These are phyloP conservation scores for Triplophysa tibetana DNA, from an alignment of 2,113 vertebrate genomes.

Conservation along the genomic window DNA sequence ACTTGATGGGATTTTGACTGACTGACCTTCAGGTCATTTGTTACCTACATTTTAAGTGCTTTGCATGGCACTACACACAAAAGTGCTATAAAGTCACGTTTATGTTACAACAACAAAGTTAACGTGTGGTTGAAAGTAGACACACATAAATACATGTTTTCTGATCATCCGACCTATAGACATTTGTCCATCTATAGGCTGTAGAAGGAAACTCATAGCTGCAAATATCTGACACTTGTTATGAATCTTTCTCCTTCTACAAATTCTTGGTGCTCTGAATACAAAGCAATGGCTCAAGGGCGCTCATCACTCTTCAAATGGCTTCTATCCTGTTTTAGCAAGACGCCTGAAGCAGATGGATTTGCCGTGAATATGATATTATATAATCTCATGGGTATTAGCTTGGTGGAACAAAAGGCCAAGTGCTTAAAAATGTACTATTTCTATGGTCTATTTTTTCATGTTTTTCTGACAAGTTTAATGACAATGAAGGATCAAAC, in stretches of 20 bases:
- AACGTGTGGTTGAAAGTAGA: no score
- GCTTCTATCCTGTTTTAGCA: neutral
- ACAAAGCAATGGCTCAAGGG: conserved; percentile 1
- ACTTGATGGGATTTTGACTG: neutral
- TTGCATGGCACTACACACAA: neutral
- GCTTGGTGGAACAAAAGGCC: conserved; percentile 11
- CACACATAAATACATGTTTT: neutral
- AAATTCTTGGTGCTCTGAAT: conserved; percentile 45
- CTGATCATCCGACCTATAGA: neutral
- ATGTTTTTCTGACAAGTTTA: neutral
- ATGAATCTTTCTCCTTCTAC: conserved; percentile 13
- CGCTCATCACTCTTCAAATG: neutral
- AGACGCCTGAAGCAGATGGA: conserved; percentile 6
- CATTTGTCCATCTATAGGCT: neutral
- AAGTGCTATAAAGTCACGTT: neutral
- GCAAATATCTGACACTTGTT: neutral
- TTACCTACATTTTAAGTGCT: conserved; percentile 19
- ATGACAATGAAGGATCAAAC: neutral
- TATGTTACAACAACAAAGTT: neutral
- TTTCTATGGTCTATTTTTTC: neutral
- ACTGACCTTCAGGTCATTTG: conserved; percentile 4
- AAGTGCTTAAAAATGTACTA: conserved; percentile 44
- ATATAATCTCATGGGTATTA: conserved; percentile 39
- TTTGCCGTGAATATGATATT: conserved; percentile 60
- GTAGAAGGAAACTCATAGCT: neutral